Evolutionary conservation across 2,888 invertebrate species (phyloP).

Genomic region (Alcis repandata): DNA sequence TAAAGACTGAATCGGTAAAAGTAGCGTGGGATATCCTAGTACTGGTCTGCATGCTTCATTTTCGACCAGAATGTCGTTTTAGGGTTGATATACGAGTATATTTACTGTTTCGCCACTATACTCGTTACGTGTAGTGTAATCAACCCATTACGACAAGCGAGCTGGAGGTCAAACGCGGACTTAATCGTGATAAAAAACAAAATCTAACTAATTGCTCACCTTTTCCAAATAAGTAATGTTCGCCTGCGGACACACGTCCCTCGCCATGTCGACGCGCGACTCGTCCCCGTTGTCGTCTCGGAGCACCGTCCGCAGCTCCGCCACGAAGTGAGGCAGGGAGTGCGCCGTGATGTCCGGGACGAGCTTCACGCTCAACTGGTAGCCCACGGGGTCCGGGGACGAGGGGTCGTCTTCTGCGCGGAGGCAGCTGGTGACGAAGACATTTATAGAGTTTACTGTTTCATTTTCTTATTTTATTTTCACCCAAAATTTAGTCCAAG

Average conservation of each 20-base stretch:
- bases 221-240: constrained; percentile 85
- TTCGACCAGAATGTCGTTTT: too few relatives aligned
- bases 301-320: constrained; percentile 66
- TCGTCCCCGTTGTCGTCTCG: constrained; percentile 51
- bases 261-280: constrained; percentile 69
- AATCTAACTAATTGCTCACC: constrained; percentile 60
- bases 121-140: too few relatives aligned
- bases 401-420: constrained; percentile 75
- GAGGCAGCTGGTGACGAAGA: constrained; percentile 79
- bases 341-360: constrained; percentile 69
- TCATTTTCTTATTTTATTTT: too few relatives aligned
- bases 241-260: constrained; percentile 82
- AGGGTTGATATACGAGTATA: too few relatives aligned
- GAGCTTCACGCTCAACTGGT: constrained; percentile 84
- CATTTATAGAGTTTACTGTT: too few relatives aligned
- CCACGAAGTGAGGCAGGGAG: constrained; percentile 67
- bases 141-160: too few relatives aligned
- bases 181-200: neutral
- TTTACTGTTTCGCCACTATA: too few relatives aligned
- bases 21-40: too few relatives aligned
- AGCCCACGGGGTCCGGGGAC: constrained; percentile 70
- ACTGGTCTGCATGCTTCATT: too few relatives aligned
- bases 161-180: too few relatives aligned
- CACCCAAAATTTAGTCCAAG: too few relatives aligned
- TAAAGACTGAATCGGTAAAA: too few relatives aligned